Conservation (phyloP, 2,888 invertebrate genomes). For the Urechis unicinctus region DNA sequence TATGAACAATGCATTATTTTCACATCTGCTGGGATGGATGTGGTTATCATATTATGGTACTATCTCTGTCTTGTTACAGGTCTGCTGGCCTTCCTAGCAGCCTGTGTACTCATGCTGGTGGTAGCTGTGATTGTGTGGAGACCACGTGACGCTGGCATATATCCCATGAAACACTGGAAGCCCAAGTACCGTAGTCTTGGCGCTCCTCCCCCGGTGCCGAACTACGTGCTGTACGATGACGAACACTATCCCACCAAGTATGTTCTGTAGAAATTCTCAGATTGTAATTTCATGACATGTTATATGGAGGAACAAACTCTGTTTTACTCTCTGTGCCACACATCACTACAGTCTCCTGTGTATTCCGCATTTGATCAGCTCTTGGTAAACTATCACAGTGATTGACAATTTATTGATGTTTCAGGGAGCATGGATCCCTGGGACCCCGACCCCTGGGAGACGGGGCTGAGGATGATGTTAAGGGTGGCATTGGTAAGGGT, state of each 20-base stretch:
- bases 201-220: constrained; percentile 37
- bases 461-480: constrained; percentile 27
- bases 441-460: constrained; percentile 32
- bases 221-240: constrained; percentile 35
- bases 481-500: constrained; percentile 3
- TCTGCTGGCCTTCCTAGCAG: constrained; percentile 38
- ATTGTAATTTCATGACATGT: not conserved
- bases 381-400: too few relatives aligned
- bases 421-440: constrained; percentile 12
- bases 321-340: too few relatives aligned
- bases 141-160: constrained; percentile 39
- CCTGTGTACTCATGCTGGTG: constrained; percentile 34
- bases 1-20: too few relatives aligned
- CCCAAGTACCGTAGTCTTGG: constrained; percentile 42
- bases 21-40: not conserved
- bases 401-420: too few relatives aligned
- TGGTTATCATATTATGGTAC: not conserved
- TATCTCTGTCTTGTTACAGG: too few relatives aligned
- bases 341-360: too few relatives aligned
- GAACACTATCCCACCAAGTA: constrained; percentile 30
- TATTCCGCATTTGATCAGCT: not conserved
- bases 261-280: not conserved
- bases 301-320: too few relatives aligned
- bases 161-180: constrained; percentile 47
- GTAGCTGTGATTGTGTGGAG: constrained; percentile 44